Conservation (phyloP, 2,888 invertebrate species). For the Parochlus steinenii region DNA sequence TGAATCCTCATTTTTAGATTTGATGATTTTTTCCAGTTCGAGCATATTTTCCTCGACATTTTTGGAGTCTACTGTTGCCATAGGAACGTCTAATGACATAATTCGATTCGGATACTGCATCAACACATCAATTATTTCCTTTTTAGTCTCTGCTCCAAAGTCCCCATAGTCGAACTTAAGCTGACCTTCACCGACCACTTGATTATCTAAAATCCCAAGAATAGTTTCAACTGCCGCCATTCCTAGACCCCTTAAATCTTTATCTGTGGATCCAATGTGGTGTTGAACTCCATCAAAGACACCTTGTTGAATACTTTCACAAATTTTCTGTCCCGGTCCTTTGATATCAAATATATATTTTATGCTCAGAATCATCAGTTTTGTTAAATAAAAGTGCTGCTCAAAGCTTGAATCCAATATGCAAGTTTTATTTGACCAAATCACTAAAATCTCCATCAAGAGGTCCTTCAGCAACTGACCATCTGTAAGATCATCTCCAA, state of each 20-base stretch:
- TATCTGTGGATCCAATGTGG: conserved; percentile 48
- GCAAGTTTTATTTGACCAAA: conserved; percentile 52
- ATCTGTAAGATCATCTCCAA: conserved; percentile 21
- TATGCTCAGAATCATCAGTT: conserved; percentile 41
- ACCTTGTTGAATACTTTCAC: conserved; percentile 40
- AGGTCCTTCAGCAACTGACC: conserved; percentile 29
- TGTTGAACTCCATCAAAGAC: conserved; percentile 18
- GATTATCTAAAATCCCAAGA: conserved; percentile 32
- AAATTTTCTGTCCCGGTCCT: conserved; percentile 30
- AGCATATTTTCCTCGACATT: too few species aligned
- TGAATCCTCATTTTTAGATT: too few species aligned
- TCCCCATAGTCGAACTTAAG: conserved; percentile 50
- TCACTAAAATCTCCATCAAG: conserved; percentile 36
- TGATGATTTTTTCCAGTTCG: too few species aligned
- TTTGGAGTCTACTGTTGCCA: too few species aligned
- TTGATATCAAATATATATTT: conserved; percentile 31
- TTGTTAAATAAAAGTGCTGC: conserved; percentile 54
- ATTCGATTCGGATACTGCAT: conserved; percentile 10
- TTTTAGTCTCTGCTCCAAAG: conserved; percentile 27
- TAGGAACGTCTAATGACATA: conserved; percentile 5
- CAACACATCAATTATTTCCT: conserved; percentile 9
- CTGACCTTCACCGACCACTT: conserved; percentile 26
- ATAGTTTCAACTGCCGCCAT: conserved; percentile 58
- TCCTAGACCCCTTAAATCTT: conserved; percentile 45
- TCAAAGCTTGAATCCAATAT: conserved; percentile 43